These are phyloP conservation scores for Hypselothyrea guttata DNA, from an alignment of 2,888 invertebrate species.

Conservation along the genomic window DNA sequence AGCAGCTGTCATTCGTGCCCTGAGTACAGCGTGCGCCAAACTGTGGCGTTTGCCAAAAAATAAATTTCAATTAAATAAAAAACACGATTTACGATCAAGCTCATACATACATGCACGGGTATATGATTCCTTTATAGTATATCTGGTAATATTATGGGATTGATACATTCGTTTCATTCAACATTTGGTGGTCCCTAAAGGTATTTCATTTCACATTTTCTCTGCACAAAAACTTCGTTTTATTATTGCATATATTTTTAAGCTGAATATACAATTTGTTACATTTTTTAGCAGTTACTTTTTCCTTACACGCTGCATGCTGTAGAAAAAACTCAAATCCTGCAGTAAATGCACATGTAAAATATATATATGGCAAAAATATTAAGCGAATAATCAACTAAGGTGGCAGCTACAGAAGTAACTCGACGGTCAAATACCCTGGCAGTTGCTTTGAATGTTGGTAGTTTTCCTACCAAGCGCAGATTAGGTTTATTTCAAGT, in stretches of 20 bases:
- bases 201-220: neutral
- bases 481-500: too few relatives aligned
- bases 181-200: neutral
- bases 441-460: too few relatives aligned
- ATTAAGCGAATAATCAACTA: too few relatives aligned
- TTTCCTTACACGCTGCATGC: too few relatives aligned
- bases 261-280: too few relatives aligned
- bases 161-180: too few relatives aligned
- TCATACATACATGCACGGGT: neutral
- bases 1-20: conserved; percentile 44
- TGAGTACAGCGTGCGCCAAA: conserved; percentile 76
- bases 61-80: conserved; percentile 51
- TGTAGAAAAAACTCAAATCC: neutral
- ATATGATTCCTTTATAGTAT: neutral
- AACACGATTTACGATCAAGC: conserved; percentile 6
- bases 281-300: too few relatives aligned
- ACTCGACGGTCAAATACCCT: too few relatives aligned
- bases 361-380: neutral
- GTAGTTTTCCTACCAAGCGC: too few relatives aligned
- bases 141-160: neutral
- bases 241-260: too few relatives aligned
- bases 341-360: neutral
- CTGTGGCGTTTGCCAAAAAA: conserved; percentile 73
- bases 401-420: too few relatives aligned
- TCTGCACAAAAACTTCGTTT: too few relatives aligned